phyloP scores from a whole-genome alignment of 2,113 vertebrate species.

The Crocuta crocuta region DNA sequence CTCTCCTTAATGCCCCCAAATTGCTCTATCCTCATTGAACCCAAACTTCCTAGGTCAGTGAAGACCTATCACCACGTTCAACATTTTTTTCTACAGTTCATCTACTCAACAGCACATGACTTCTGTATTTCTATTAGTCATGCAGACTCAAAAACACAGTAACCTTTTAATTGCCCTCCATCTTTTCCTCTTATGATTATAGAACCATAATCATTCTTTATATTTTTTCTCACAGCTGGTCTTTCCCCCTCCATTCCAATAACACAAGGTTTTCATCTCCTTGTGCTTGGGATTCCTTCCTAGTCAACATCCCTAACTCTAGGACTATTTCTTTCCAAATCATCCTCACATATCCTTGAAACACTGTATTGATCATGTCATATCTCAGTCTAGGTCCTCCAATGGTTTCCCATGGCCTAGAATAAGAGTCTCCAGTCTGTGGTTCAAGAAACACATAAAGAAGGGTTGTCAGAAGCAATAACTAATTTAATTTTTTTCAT shows the following conservation, averaged over 20 bases:
- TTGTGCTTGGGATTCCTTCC: neutral
- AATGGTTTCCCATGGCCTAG: neutral
- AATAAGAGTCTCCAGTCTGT: neutral
- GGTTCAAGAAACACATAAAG: neutral
- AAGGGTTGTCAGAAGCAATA: slow-evolving; percentile 8
- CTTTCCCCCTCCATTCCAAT: neutral
- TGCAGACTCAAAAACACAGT: neutral
- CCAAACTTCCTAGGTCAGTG: neutral
- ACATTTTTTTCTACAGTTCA: neutral
- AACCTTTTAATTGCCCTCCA: neutral
- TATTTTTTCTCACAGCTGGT: neutral
- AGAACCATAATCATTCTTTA: neutral
- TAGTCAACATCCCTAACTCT: neutral
- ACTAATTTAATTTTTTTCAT: slow-evolving; percentile 17
- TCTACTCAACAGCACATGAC: neutral
- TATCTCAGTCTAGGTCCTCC: neutral
- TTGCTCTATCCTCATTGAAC: neutral
- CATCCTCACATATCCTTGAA: neutral
- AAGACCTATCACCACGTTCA: neutral
- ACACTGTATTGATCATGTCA: neutral
- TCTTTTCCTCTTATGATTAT: neutral
- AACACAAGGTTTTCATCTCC: neutral
- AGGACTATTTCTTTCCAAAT: neutral
- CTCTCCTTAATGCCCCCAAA: neutral
- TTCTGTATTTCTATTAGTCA: neutral